These are phyloP conservation scores for Drosophila tsacasi DNA, from an alignment of 1,140 invertebrate species.

Conservation along the genomic window DNA sequence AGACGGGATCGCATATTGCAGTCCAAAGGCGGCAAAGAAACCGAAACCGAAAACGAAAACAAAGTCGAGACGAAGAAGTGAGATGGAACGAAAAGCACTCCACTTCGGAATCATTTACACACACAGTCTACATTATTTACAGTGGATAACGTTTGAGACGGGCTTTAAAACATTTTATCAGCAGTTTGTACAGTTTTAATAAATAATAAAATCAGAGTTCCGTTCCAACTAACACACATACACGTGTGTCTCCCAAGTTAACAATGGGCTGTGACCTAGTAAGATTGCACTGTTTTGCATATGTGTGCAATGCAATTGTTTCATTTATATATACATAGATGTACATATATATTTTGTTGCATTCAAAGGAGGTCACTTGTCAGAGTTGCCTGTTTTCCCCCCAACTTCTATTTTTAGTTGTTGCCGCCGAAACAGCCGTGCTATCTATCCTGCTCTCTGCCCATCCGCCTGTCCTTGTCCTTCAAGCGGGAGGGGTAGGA, in stretches of 20 bases:
- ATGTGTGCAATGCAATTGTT: slow-evolving; percentile 11
- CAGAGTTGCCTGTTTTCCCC: slow-evolving; percentile 17
- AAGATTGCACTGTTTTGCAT: slow-evolving; percentile 30
- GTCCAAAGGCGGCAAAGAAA: slow-evolving; percentile 27
- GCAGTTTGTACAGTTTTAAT: background rate
- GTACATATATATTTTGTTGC: background rate
- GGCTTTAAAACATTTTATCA: background rate
- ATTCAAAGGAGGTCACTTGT: slow-evolving; percentile 28
- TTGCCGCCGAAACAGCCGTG: slow-evolving; percentile 3
- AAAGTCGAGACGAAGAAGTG: slow-evolving; percentile 28
- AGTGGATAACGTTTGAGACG: background rate
- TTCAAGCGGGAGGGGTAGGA: background rate
- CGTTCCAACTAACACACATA: background rate
- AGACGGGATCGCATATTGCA: slow-evolving; percentile 32
- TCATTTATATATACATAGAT: background rate
- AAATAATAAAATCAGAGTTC: background rate
- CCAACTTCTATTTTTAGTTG: slow-evolving; percentile 34
- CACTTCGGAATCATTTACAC: slow-evolving; percentile 24
- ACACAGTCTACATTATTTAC: background rate
- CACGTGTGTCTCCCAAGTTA: background rate
- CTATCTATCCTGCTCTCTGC: slow-evolving; percentile 25
- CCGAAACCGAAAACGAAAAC: slow-evolving; percentile 37
- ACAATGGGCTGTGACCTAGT: slow-evolving; percentile 17
- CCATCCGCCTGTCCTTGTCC: slow-evolving; percentile 10
- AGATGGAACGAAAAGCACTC: slow-evolving; percentile 11